phyloP scores from a whole-genome alignment of 2,113 vertebrate species.

The Nematolebias whitei region DNA sequence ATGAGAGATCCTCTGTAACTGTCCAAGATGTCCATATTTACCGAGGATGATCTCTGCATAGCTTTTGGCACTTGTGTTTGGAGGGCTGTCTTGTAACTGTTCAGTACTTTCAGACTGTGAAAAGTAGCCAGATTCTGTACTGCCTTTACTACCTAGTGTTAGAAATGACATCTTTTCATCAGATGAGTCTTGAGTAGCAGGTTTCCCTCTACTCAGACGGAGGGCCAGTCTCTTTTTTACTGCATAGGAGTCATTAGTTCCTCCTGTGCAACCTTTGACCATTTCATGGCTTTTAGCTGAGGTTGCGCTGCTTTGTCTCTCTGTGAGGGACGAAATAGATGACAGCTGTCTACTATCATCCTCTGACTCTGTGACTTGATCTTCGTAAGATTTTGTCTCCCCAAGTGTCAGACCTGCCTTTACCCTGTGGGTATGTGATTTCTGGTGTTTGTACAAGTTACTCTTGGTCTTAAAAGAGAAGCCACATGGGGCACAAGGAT shows the following conservation, averaged over 20 bases:
- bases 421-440: conserved; percentile 93
- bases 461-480: conserved; percentile 99
- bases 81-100: conserved; percentile 88
- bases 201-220: conserved; percentile 89
- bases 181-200: conserved; percentile 75
- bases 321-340: conserved; percentile 76
- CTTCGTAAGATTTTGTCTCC: conserved; percentile 80
- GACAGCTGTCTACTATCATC: conserved; percentile 84
- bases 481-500: conserved; percentile 92
- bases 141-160: conserved; percentile 90
- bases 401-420: conserved; percentile 89
- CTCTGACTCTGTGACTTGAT: conserved; percentile 90
- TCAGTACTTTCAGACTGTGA: conserved; percentile 94
- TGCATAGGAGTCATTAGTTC: conserved; percentile 86
- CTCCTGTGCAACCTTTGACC: conserved; percentile 64
- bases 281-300: conserved; percentile 78
- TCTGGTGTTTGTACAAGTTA: conserved; percentile 96
- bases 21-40: conserved; percentile 92
- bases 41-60: conserved; percentile 96
- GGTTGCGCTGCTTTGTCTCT: conserved; percentile 70
- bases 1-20: conserved; percentile 83
- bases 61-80: conserved; percentile 91
- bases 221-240: conserved; percentile 94
- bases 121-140: conserved; percentile 96
- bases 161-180: conserved; percentile 85